These are phyloP conservation scores for Choloepus hoffmanni DNA, from an alignment of 2,113 vertebrate species.

Conservation along the genomic window DNA sequence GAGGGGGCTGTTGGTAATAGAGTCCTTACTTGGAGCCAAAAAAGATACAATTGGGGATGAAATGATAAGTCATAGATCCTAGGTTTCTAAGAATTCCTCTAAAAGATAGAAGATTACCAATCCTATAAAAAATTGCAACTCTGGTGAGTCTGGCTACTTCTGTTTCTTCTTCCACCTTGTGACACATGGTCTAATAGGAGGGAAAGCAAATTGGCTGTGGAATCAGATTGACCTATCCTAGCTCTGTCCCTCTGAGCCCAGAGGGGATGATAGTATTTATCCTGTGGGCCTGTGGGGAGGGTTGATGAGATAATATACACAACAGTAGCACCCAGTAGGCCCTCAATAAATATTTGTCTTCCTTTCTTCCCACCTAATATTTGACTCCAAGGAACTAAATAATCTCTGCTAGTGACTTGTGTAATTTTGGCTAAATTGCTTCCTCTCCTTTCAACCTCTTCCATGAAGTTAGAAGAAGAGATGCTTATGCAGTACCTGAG, in stretches of 20 bases:
- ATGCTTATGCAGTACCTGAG: background rate
- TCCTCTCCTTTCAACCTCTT: conserved; percentile 10
- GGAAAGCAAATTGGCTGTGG: background rate
- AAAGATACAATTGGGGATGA: background rate
- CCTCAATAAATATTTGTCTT: background rate
- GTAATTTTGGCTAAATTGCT: conserved; percentile 16
- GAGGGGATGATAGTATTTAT: background rate
- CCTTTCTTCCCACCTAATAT: background rate
- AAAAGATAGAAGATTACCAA: background rate
- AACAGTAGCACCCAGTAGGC: background rate
- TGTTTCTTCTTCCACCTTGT: background rate
- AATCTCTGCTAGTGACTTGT: background rate
- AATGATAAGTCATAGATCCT: background rate
- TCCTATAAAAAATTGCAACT: background rate
- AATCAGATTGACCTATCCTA: background rate
- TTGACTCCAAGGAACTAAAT: background rate
- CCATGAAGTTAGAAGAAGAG: background rate
- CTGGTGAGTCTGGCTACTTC: background rate
- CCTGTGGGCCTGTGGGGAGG: background rate
- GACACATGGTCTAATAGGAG: background rate
- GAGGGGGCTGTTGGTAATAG: background rate
- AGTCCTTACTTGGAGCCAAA: background rate
- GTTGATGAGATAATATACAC: background rate
- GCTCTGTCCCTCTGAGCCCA: background rate
- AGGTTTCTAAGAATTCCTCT: background rate